Conservation (phyloP, 2,888 invertebrate species). For the Drosophila prostipennis region DNA sequence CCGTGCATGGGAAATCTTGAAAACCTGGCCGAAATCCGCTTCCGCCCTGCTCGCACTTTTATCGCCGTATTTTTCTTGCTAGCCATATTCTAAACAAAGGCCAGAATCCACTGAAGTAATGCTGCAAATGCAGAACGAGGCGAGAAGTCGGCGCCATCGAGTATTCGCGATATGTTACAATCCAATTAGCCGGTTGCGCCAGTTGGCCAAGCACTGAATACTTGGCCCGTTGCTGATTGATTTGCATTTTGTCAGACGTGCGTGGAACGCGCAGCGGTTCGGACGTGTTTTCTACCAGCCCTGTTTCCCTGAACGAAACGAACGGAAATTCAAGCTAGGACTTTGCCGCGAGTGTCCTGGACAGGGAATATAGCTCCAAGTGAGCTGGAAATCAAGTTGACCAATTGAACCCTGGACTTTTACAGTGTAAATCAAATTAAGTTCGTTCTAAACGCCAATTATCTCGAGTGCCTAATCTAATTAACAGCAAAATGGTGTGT, state of each 20-base stretch:
- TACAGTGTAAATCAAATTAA: conserved; percentile 41
- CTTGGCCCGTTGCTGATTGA: conserved; percentile 55
- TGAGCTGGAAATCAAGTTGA: conserved; percentile 5
- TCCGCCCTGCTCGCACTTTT: conserved; percentile 39
- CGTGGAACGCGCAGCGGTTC: conserved; percentile 82
- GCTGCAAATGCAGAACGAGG: conserved; percentile 42
- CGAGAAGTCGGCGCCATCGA: conserved; percentile 49
- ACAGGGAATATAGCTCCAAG: neutral
- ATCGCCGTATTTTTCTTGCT: conserved; percentile 60
- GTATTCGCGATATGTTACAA: conserved; percentile 77
- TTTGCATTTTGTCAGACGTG: conserved; percentile 80
- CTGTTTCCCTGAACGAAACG: conserved; percentile 10
- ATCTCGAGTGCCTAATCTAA: conserved; percentile 70
- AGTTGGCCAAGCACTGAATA: conserved; percentile 49
- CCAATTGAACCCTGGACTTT: conserved; percentile 6
- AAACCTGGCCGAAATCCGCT: conserved; percentile 52
- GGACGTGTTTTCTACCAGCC: conserved; percentile 77
- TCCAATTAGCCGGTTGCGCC: conserved; percentile 81
- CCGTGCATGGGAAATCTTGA: conserved; percentile 35
- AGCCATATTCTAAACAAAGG: conserved; percentile 65
- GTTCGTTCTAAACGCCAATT: conserved; percentile 61
- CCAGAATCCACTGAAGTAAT: conserved; percentile 50
- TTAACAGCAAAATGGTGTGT: conserved; percentile 81
- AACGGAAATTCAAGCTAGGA: conserved; percentile 11
- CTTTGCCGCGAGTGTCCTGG: conserved; percentile 48